Conservation (phyloP, 2,888 invertebrate species). For the Ophion ventricosus region DNA sequence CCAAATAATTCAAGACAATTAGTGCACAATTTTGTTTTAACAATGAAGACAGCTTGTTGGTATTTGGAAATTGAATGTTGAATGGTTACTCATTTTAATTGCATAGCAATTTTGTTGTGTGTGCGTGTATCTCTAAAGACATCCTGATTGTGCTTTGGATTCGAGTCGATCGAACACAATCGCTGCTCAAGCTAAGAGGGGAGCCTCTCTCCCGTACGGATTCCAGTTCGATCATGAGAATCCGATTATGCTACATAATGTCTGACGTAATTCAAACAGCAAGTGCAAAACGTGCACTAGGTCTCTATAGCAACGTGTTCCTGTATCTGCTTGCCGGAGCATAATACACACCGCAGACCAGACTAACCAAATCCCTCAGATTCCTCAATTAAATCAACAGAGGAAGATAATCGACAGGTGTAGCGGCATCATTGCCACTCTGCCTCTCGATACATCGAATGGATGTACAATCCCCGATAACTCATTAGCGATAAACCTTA, state of each 20-base stretch:
- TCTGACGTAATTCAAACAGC: conserved; percentile 49
- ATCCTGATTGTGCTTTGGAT: conserved; percentile 18
- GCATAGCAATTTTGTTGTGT: background rate
- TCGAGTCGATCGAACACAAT: conserved; percentile 49
- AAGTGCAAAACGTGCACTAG: conserved; percentile 37
- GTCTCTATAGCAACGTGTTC: conserved; percentile 21
- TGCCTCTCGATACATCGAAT: background rate
- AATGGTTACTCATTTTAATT: background rate
- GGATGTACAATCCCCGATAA: background rate
- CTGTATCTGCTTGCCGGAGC: background rate
- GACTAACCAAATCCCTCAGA: conserved; percentile 45
- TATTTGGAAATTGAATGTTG: background rate
- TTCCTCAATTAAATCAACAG: conserved; percentile 47
- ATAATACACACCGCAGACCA: conserved; percentile 11
- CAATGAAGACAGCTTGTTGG: background rate
- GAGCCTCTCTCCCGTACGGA: background rate
- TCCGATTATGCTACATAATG: conserved; percentile 54
- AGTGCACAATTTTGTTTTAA: background rate
- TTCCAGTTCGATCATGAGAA: conserved; percentile 40
- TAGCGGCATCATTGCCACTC: conserved; percentile 29
- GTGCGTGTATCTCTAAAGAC: background rate
- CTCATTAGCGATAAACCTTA: background rate
- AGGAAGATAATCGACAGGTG: conserved; percentile 45
- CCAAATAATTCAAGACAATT: background rate
- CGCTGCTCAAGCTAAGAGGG: conserved; percentile 15